Evolutionary conservation across 2,888 invertebrate species (phyloP), one percentile per base, ranked within the genome.

Genomic region (Eilema caniola): DNA sequence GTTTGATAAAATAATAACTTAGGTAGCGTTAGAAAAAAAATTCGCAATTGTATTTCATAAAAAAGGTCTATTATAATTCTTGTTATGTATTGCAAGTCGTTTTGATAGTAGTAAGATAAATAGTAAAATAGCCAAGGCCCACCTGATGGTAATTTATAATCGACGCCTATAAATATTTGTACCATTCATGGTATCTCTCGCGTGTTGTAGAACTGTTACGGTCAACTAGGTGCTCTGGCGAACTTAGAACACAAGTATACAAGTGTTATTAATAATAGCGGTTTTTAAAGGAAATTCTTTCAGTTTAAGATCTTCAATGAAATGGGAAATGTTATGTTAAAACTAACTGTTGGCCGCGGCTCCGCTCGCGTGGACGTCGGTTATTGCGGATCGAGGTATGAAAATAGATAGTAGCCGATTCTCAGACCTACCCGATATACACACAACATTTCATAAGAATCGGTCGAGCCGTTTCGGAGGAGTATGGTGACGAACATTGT

Each of bases 1-100:
- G 81, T 89, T 86, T 85, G 91, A 91, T 91, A 90, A 88, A 84
- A 86, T 88, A 88, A 79, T 83, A 83, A 78, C 74, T 72, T 86
- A 85, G 87, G 82, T 82, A 84, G 69, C 70, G 79, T 79, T 61
- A 24, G 81, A 80, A 83, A 76, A 70, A 74, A 75, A 16, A 68
- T 3, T 24, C 28, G 12, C 11, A 20, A 63, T 61, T 53, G 53
- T 53, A 53, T 53, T n/a, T n/a, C n/a, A 53, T 53, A 53, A 1
- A 20, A 53, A 47, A 1, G 7, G 1, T 20, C 5, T 20, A 5
- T 20, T 20, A 20, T 20, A 47, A 20, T 7, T 20, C 12, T 8
- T 41, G 16, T 16, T 47, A 20, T 47, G 47, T 41, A 41, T 41
- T 41, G 7, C 20, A 20, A 47, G 7, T 47, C 47, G 47, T 20